phyloP scores from a whole-genome alignment of 2,797 vertebrate species.

The Allobates femoralis region DNA sequence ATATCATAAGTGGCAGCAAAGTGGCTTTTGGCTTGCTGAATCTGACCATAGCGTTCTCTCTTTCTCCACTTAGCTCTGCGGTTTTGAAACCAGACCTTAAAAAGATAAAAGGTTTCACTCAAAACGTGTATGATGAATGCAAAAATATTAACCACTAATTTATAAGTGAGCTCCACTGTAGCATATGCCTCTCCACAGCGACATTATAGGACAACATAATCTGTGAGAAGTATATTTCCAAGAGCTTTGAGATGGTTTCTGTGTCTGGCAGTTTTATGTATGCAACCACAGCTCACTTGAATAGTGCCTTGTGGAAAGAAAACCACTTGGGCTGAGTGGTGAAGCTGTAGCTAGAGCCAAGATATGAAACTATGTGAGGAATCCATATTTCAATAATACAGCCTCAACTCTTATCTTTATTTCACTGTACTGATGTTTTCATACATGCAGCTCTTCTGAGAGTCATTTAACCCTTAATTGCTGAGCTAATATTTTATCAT shows the following conservation, averaged over 20 bases:
- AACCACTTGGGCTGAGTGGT: background rate
- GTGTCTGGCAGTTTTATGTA: conserved; percentile 20
- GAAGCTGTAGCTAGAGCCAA: conserved; percentile 18
- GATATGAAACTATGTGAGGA: background rate
- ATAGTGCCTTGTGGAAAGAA: conserved; percentile 40
- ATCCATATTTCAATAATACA: background rate
- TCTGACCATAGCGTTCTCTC: conserved; percentile 96
- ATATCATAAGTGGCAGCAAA: conserved; percentile 95
- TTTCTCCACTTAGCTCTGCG: conserved; percentile 98
- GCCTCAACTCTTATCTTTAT: background rate
- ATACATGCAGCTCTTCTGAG: background rate
- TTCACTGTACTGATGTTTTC: background rate
- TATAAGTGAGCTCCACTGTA: conserved; percentile 7
- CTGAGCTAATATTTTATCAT: background rate
- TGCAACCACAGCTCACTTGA: conserved; percentile 23
- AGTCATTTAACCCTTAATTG: background rate
- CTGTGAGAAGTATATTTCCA: conserved; percentile 30
- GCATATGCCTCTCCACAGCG: conserved; percentile 12
- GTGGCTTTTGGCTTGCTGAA: conserved; percentile 96
- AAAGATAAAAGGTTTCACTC: conserved; percentile 46
- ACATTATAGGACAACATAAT: conserved; percentile 38
- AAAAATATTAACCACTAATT: conserved; percentile 49
- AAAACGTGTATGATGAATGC: conserved; percentile 31
- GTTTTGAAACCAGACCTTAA: conserved; percentile 98
- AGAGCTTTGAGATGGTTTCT: conserved; percentile 23